Base-by-base conservation (phyloP, 1,140 invertebrate species). In the Chelonus insularis region DNA sequence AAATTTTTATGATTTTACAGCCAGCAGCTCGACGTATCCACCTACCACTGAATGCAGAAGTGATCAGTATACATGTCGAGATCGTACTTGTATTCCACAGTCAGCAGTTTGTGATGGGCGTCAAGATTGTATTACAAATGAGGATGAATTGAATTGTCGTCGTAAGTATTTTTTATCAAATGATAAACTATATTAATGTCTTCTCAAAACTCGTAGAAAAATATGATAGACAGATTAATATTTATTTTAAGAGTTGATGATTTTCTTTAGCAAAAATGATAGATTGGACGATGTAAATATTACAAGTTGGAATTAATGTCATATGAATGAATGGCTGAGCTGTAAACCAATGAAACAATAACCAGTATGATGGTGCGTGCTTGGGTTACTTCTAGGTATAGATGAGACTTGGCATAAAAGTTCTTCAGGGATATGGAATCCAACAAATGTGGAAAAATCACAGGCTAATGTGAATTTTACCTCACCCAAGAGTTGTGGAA, bases 81-180 rank as follows among this genome's bases (percentile, higher is more conserved):
- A 82, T 14, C 83, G 82, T 4, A 67, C 61, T 4, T 96, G 93
- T 70, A 83, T 95, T 21, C 80, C 85, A 0, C 57, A 78, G 0
- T 67, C 79, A 1, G 72, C 85, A 25, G 87, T 93, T 62, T 97
- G 94, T 72, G 86, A 97, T 71, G 86, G 86, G 1, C 79, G 82
- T 0, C 29, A 71, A 3, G 91, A 98, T 70, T 98, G 96, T 79
- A 80, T 84, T 0, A 90, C 94, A 78, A 84, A 83, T 1, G 89
- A 88, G 1, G 95, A 96, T 78, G 90, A 93, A 74, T 73, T 76
- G 1, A 64, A 68, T n/a, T 81, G 79, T 57, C 57, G 29, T 64
- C 69, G 77, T 80, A 68, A 71, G 72, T 59, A 9, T 16, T 32
- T 29, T 5, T 7, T 51, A 18, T 14, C 4, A 11, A 25, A n/a